Percentiles rank a stretch among this genome's conserved stretches.
Conservation (phyloP, 2,797 vertebrate species). For the Scolopax bukidnonensis region DNA sequence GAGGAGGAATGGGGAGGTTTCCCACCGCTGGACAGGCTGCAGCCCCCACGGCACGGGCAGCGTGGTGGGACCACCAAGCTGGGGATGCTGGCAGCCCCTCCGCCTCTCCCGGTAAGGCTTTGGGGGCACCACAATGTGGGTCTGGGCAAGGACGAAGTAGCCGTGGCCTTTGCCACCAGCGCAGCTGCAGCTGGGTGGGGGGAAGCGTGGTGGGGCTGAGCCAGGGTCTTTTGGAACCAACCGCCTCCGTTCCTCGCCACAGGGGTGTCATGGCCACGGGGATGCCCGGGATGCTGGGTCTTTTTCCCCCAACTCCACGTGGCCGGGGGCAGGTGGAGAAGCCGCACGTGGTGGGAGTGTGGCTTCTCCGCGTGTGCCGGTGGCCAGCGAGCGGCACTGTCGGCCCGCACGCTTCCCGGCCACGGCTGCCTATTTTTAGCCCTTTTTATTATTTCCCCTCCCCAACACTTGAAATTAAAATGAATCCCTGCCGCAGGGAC, state of each 20-base stretch:
- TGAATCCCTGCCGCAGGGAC: background rate
- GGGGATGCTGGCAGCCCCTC: background rate
- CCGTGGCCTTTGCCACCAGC: background rate
- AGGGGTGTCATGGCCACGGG: background rate
- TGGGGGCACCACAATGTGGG: background rate
- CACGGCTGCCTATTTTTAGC: constrained; percentile 24
- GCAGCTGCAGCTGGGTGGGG: background rate
- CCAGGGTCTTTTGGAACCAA: fast-evolving
- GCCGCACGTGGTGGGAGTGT: background rate
- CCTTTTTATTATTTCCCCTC: background rate
- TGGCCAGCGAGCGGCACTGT: constrained; percentile 57
- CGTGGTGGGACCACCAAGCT: background rate
- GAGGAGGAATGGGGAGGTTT: background rate
- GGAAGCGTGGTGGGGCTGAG: fast-evolving
- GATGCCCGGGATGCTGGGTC: background rate
- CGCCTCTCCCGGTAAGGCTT: background rate
- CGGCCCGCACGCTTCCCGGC: background rate
- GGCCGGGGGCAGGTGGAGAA: background rate
- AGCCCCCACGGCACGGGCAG: background rate
- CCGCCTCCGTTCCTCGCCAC: fast-evolving
- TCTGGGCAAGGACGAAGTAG: background rate
- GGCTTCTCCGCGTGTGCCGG: background rate
- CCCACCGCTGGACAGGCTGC: background rate
- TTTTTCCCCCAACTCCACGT: background rate
- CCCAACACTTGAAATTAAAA: background rate